Base-by-base conservation (phyloP, 2,888 invertebrate genomes). In the Pogonocherus hispidulus region DNA sequence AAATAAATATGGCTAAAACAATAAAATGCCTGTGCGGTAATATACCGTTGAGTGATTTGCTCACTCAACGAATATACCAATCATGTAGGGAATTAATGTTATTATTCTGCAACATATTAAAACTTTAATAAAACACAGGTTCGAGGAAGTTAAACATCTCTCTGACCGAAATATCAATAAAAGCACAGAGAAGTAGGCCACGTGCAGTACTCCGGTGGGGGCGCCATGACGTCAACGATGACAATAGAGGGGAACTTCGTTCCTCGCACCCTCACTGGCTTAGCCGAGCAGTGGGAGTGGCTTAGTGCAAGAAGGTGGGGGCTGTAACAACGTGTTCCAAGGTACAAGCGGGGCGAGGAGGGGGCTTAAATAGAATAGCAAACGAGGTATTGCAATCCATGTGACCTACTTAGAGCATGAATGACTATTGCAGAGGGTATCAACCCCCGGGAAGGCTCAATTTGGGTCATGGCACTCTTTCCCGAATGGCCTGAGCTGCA, bases 401-500 rank as follows among this genome's bases (percentile, higher is more conserved):
- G 79, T 81, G 84, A 84, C 84, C 83, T 73, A 82, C 77, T 82
- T 83, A 73, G 74, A 72, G 73, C 73, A 74, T 74, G 73, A 74
- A 74, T 74, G 73, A 59, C 70, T 80, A 78, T 79, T 77, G 80
- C 79, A 71, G 76, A 83, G 84, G 84, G 83, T 83, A 83, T 82
- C 83, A 84, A 84, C 83, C 84, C 84, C 80, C 77, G 79, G 81
- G 80, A 79, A 77, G 78, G 79, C 68, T 74, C 63, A 75, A 84
- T 82, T 81, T 70, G 56, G 73, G 73, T 71, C 73, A 71, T 57
- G 67, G 64, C 57, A 55, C 49, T 41, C 46, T 54, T 37, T 41
- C 67, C 67, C 57, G 62, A 51, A 57, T 14, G 59, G 64, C 56
- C 37, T 23, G 64, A 57, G 64, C 67, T 59, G 52, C 51, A 54